Conservation (phyloP, 2,797 vertebrate species). For the Bradypodion ventrale region DNA sequence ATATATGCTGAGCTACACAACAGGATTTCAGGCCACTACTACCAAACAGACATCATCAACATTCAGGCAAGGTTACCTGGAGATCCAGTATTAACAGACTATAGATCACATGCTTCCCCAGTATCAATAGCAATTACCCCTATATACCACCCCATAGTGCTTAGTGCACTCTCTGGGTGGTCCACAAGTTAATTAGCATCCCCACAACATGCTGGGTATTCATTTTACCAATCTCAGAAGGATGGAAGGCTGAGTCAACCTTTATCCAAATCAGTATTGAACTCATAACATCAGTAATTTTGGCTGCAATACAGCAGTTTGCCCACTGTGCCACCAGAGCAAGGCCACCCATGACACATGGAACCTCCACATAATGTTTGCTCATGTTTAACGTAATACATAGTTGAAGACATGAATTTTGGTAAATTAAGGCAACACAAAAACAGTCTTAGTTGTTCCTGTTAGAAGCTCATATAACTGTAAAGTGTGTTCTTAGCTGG, state of each 20-base stretch:
- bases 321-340: too few species aligned
- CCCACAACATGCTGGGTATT: too few species aligned
- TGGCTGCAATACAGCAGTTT: too few species aligned
- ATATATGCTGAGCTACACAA: too few species aligned
- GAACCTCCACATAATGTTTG: background rate
- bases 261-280: too few species aligned
- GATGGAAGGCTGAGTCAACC: too few species aligned
- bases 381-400: conserved; percentile 9
- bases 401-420: conserved; percentile 21
- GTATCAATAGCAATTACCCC: too few species aligned
- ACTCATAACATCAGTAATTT: too few species aligned
- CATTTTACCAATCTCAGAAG: too few species aligned
- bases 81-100: background rate
- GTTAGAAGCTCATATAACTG: background rate
- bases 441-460: background rate
- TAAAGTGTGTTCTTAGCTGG: background rate
- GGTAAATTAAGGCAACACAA: background rate
- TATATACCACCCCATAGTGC: too few species aligned
- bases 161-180: too few species aligned
- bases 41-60: background rate
- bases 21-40: background rate
- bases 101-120: background rate
- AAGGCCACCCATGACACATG: accelerated
- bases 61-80: background rate
- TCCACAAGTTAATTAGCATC: too few species aligned